Percentiles rank a stretch among this genome's conserved stretches.
Evolutionary conservation across 1,140 invertebrate genomes (phyloP).

Genomic region (Lysiphlebus fabarum): DNA sequence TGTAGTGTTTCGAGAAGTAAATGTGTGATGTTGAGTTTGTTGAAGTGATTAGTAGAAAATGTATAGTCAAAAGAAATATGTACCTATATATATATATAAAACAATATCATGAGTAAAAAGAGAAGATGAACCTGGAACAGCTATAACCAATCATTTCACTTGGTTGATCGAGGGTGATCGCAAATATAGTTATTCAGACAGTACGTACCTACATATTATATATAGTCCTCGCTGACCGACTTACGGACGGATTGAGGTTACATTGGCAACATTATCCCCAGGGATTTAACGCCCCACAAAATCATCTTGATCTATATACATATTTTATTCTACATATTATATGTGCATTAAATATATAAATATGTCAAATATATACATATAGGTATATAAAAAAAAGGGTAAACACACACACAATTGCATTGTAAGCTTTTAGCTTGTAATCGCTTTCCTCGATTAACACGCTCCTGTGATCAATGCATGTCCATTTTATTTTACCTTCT

Average conservation of each 20-base stretch:
- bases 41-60: too few relatives aligned
- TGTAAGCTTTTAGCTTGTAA: slow-evolving; percentile 25
- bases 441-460: slow-evolving; percentile 20
- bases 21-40: too few relatives aligned
- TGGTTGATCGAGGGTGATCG: slow-evolving; percentile 15
- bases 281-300: slow-evolving; percentile 42
- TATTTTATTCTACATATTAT: slow-evolving; percentile 4
- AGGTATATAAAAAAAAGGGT: slow-evolving; percentile 16
- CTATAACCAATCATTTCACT: slow-evolving; percentile 22
- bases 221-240: slow-evolving; percentile 36
- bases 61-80: too few relatives aligned
- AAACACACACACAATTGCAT: background rate
- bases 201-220: background rate
- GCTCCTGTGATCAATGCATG: slow-evolving; percentile 7
- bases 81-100: too few relatives aligned
- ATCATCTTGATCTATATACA: background rate
- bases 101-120: background rate
- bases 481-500: slow-evolving; percentile 1
- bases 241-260: slow-evolving; percentile 33
- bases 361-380: too few relatives aligned
- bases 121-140: slow-evolving; percentile 16
- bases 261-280: slow-evolving; percentile 23
- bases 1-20: too few relatives aligned
- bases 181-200: background rate
- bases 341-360: too few relatives aligned